Evolutionary conservation across 2,113 vertebrate species (phyloP).

Genomic region (Anas platyrhynchos): DNA sequence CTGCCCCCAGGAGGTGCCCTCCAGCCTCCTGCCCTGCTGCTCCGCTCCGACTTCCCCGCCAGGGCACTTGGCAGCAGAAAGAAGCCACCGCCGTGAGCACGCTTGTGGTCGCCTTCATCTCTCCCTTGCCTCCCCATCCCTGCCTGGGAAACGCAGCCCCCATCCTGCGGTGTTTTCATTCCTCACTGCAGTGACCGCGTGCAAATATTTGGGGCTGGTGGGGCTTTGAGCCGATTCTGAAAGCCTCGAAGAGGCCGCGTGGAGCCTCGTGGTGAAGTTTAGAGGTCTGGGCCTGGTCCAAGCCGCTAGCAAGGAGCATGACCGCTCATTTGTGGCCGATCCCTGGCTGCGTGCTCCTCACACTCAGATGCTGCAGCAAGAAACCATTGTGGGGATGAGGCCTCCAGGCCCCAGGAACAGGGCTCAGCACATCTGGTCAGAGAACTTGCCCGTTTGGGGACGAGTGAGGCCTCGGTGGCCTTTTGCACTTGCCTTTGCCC

Average conservation of each 20-base stretch:
- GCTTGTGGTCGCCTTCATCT: not conserved
- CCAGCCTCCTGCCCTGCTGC: not conserved
- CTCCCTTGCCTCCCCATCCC: not conserved
- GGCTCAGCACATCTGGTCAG: not conserved
- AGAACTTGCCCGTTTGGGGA: not conserved
- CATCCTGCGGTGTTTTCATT: slow-evolving; percentile 47
- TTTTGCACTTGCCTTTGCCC: not conserved
- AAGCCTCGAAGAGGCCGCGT: slow-evolving; percentile 1
- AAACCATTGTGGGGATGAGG: not conserved
- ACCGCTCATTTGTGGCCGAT: not conserved
- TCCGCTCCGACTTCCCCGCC: not conserved
- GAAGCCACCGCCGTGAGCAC: not conserved
- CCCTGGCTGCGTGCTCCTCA: not conserved
- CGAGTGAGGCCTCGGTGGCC: not conserved
- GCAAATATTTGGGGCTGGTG: slow-evolving; percentile 25
- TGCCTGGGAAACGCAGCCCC: not conserved
- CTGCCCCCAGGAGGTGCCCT: not conserved
- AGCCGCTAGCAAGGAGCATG: not conserved
- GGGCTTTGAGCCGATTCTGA: slow-evolving; percentile 7
- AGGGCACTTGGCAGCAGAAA: not conserved
- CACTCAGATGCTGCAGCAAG: not conserved
- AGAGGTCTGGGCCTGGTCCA: not conserved
- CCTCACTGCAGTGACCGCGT: not conserved
- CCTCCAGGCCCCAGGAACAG: too few relatives aligned
- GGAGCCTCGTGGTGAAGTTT: not conserved